Percentiles rank a stretch among this genome's conserved stretches.
These are phyloP conservation scores for Hoplostethus mediterraneus DNA, from an alignment of 2,797 vertebrate species.

Conservation along the genomic window DNA sequence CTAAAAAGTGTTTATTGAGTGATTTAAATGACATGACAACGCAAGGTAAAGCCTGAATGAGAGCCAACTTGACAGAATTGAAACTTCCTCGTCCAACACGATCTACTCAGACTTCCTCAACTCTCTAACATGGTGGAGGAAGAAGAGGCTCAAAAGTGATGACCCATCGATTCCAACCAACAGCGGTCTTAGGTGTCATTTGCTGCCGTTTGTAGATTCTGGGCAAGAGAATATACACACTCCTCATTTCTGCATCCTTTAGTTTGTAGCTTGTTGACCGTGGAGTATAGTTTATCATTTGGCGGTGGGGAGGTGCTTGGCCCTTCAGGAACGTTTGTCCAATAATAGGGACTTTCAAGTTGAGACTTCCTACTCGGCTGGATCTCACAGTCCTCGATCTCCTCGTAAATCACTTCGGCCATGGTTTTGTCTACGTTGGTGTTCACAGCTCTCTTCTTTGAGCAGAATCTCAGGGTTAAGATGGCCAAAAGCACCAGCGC, in stretches of 20 bases:
- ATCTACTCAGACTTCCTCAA: too few species aligned
- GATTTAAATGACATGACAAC: too few species aligned
- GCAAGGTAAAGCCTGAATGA: too few species aligned
- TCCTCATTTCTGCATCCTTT: neutral
- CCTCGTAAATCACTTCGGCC: constrained; percentile 30
- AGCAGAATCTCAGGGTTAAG: neutral
- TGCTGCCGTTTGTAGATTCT: neutral
- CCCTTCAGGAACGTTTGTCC: neutral
- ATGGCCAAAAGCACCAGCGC: neutral
- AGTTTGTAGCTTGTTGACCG: neutral
- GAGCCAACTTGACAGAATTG: too few species aligned
- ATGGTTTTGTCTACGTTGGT: rapidly evolving
- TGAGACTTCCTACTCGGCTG: neutral
- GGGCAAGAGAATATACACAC: constrained; percentile 28
- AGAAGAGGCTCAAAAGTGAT: too few species aligned
- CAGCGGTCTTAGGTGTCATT: too few species aligned
- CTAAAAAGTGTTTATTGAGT: too few species aligned
- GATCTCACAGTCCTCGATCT: neutral
- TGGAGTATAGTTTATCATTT: neutral
- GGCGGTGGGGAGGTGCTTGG: neutral
- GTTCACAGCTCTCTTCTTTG: neutral
- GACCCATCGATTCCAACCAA: too few species aligned
- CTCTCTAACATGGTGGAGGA: too few species aligned
- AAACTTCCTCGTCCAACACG: too few species aligned
- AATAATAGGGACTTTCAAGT: constrained; percentile 12